Evolutionary conservation across 2,797 vertebrate genomes (phyloP), one percentile per base, ranked within the genome.

Genomic region (Enteromius fasciolatus): DNA sequence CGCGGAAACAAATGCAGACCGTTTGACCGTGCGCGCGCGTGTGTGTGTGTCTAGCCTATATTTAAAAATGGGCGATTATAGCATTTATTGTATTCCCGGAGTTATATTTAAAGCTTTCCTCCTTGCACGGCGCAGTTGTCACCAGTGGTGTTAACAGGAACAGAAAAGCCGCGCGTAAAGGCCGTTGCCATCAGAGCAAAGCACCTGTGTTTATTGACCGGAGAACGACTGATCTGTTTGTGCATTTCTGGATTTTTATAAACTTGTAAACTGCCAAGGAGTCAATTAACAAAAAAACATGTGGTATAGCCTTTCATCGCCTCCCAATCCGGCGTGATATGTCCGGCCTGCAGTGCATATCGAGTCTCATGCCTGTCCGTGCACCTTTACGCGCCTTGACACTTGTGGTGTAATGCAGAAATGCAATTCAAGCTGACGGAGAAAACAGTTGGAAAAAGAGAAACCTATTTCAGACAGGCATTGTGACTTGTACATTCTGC

Each of bases 281-380:
- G 86, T 89, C 88, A 87, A 87, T 90, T 90, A 88, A 89, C 85
- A 84, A 83, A 86, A 77, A 86, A 84, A 83, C 74, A 85, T 72
- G 83, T 31, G 80, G 86, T 86, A 82, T 86, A 84, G 79, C 46
- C 64, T 88, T 90, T 87, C 85, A 86, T 69, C 64, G 82, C 81
- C 46, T 76, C 77, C 39, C 63, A 77, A 59, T 76, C 46, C 64
- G 67, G 39, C 67, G 70, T 64, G 86, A 83, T 82, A 74, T 77
- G 85, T 78, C 85, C 69, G 84, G 81, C 44, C 82, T 82, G 76
- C 78, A 44, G 83, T 59, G 73, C 85, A 80, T 86, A 86, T 87
- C 85, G 57, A 72, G 46, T 87, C 85, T 83, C 87, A 79, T 57
- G 78, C 75, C 79, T 66, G 69, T 52, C 80, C 48, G 76, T 74